Percentiles rank a stretch among this genome's conserved stretches.
Evolutionary conservation across 2,888 invertebrate species (phyloP).

Genomic region (Drosophila parthenogenetica): DNA sequence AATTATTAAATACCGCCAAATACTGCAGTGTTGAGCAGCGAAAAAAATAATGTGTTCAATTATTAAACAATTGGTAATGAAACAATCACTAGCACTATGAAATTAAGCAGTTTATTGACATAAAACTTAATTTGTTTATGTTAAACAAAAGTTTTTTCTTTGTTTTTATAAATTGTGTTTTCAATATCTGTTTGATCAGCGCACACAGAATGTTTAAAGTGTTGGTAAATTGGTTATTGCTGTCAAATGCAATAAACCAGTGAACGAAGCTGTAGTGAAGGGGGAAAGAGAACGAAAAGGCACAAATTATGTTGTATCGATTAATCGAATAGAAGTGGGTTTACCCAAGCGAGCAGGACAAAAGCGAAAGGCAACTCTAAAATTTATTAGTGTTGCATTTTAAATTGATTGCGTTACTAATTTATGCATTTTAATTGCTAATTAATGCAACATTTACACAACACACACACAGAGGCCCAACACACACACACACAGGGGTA

Average conservation of each 20-base stretch:
- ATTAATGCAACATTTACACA: constrained; percentile 69
- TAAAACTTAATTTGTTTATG: constrained; percentile 16
- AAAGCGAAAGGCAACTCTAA: constrained; percentile 37
- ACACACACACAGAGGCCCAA: constrained; percentile 17
- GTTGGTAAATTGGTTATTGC: constrained; percentile 8
- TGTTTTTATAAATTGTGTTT: not conserved
- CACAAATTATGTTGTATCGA: not conserved
- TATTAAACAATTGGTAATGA: not conserved
- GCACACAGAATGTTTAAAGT: constrained; percentile 12
- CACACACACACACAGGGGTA: constrained; percentile 15
- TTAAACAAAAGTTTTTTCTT: constrained; percentile 4
- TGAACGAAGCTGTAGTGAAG: not conserved
- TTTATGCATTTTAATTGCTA: constrained; percentile 77
- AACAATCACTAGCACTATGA: not conserved
- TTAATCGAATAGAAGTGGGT: constrained; percentile 7
- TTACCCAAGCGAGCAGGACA: constrained; percentile 22
- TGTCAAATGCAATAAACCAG: not conserved
- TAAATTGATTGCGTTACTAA: constrained; percentile 67
- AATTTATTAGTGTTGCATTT: constrained; percentile 68
- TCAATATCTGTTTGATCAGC: not conserved
- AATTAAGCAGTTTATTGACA: constrained; percentile 6
- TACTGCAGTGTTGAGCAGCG: no score
- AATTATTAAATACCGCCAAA: no score
- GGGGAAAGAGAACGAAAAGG: not conserved
- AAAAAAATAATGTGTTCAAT: no score